Evolutionary conservation across 1,140 invertebrate species (phyloP).

Genomic region (Diploscapter pachys): DNA sequence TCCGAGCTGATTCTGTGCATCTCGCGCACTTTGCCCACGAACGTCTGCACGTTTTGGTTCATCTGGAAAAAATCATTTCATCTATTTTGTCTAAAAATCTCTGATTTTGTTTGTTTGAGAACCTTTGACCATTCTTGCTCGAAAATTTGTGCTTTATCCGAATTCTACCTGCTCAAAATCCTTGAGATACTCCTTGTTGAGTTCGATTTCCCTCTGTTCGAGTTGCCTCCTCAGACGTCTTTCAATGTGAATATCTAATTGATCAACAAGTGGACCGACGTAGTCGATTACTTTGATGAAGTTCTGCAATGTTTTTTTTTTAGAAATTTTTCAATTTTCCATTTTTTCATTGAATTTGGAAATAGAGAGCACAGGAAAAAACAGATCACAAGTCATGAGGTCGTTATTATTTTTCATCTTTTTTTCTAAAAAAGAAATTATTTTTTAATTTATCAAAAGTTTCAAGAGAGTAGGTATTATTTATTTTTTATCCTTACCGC

Average conservation of each 20-base stretch:
- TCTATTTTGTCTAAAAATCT: too few species aligned
- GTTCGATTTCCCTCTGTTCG: conserved; percentile 50
- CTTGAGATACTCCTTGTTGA: conserved; percentile 47
- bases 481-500: conserved; percentile 37
- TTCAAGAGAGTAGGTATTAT: too few species aligned
- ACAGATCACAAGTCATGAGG: too few species aligned
- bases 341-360: too few species aligned
- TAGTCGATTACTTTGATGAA: conserved; percentile 48
- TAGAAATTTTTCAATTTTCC: too few species aligned
- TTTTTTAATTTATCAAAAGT: too few species aligned
- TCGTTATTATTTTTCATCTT: conserved; percentile 12
- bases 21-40: conserved; percentile 48
- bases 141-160: too few species aligned
- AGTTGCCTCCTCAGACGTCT: conserved; percentile 40
- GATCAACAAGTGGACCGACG: conserved; percentile 27
- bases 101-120: too few species aligned
- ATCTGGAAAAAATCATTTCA: conserved; percentile 35
- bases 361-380: too few species aligned
- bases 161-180: conserved; percentile 50
- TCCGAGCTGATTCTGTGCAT: conserved; percentile 56
- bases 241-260: conserved; percentile 43
- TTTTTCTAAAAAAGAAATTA: not conserved
- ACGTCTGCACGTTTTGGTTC: conserved; percentile 46
- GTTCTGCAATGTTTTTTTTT: conserved; percentile 44
- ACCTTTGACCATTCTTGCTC: too few species aligned